phyloP scores from a whole-genome alignment of 2,797 vertebrate genomes.

The Lepus oiostolus region DNA sequence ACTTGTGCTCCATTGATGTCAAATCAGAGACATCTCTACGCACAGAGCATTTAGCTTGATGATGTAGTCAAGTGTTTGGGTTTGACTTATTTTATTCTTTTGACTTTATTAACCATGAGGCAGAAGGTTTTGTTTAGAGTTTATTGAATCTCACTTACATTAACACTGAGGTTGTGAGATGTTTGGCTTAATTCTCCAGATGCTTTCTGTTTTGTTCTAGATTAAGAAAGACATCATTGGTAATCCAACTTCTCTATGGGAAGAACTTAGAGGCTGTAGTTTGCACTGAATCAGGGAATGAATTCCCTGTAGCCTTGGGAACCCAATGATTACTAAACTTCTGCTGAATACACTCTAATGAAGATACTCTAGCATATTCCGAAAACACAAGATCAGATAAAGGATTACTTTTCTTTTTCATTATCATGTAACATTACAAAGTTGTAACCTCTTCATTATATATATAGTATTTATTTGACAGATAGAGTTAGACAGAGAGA shows the following conservation, averaged over 20 bases:
- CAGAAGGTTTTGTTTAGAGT: neutral
- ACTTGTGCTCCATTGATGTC: neutral
- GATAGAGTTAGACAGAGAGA: too few species aligned
- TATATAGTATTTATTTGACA: too few species aligned
- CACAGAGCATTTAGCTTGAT: neutral
- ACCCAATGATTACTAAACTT: neutral
- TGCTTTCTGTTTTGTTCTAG: neutral
- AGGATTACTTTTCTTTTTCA: neutral
- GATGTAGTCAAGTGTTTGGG: neutral
- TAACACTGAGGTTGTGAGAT: neutral
- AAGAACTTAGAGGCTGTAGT: neutral
- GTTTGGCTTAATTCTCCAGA: conserved; percentile 5
- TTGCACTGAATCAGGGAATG: neutral
- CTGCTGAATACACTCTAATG: neutral
- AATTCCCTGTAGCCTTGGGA: neutral
- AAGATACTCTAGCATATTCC: neutral
- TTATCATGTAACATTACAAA: neutral
- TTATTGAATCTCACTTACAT: neutral
- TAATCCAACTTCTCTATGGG: neutral
- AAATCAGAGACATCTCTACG: neutral
- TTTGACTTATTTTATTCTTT: neutral
- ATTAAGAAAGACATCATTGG: neutral
- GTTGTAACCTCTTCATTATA: neutral
- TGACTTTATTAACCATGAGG: conserved; percentile 27
- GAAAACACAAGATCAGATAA: neutral